Base-by-base conservation (phyloP, 2,113 vertebrate species). In the Sylvilagus bachmani region DNA sequence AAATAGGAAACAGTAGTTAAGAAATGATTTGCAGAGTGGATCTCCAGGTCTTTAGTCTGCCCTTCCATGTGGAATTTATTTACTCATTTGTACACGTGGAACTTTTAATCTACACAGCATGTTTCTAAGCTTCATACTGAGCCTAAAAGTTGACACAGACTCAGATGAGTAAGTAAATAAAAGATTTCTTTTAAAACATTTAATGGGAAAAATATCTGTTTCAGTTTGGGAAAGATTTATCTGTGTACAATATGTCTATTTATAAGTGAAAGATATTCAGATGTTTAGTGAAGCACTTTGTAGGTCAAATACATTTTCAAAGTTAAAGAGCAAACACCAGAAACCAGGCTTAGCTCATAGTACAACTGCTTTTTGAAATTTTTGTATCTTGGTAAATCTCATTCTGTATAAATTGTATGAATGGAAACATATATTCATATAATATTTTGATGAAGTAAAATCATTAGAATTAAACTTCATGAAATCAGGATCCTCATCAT, bases 151-250 rank as follows among this genome's bases (percentile, higher is more conserved):
- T 84, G 22, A 95, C 16, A 73, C 10, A 86, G 27, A 78, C 62
- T 96, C 62, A 84, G 22, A 91, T 80, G 31, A 77, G 44, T n/a
- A 87, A 86, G 29, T 31, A 94, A 94, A 87, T 89, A 38, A 64
- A 86, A 91, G 11, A 44, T 78, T 78, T 4, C 3, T 81, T 94
- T 69, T 19, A 95, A 95, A 82, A 24, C 4, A 89, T 31, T 78
- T 14, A 70, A 2, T n/a, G 58, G 33, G 31, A 95, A 84, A 91
- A 61, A 64, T 49, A 12, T 51, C 29, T 88, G 8, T 67, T 95
- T 79, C 10, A 3, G 66, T 24, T 74, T 90, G 71, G 67, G 33
- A 90, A 90, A 66, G 16, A 69, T 92, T 84, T 89, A 31, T 84
- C 53, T 61, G 67, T 90, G 27, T 7, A 83, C 33, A 93, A 90